Percentiles rank a stretch among this genome's conserved stretches.
phyloP scores from a whole-genome alignment of 2,113 vertebrate species.

The Piaya cayana region DNA sequence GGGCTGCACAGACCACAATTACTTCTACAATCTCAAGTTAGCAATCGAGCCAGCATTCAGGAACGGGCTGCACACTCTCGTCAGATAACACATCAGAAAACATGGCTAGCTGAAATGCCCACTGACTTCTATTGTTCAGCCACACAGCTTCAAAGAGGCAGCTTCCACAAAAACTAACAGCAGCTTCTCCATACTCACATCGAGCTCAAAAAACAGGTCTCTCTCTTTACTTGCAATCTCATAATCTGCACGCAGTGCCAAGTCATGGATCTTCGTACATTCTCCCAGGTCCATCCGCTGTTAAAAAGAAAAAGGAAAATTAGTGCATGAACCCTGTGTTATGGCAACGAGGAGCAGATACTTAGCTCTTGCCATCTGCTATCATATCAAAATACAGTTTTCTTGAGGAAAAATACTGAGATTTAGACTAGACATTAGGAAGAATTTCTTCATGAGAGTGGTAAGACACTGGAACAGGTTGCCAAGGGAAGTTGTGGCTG shows the following conservation, averaged over 20 bases:
- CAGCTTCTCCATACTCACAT: conserved; percentile 83
- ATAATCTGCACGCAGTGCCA: conserved; percentile 97
- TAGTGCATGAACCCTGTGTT: not conserved
- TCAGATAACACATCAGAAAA: not conserved
- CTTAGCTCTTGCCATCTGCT: not conserved
- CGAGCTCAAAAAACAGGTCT: conserved; percentile 97
- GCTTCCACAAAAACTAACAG: not conserved
- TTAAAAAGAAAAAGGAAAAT: conserved; percentile 1
- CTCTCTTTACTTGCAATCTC: conserved; percentile 98
- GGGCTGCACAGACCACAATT: not conserved
- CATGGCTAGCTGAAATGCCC: not conserved
- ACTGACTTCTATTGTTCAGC: not conserved
- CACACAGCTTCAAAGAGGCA: not conserved
- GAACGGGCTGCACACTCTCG: not conserved
- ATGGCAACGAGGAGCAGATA: not conserved
- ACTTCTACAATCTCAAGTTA: not conserved
- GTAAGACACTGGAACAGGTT: too few species aligned
- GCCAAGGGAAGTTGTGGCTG: too few species aligned
- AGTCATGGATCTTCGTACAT: conserved; percentile 98
- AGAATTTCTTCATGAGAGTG: too few species aligned
- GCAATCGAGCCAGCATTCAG: not conserved
- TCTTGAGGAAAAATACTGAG: not conserved
- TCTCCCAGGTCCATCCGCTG: conserved; percentile 99
- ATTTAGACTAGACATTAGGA: too few species aligned
- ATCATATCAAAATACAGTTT: not conserved